A percentile compares a stretch with the other conserved stretches of the same genome.
Conservation (phyloP, 2,113 vertebrate genomes). For the Phalacrocorax aristotelis region DNA sequence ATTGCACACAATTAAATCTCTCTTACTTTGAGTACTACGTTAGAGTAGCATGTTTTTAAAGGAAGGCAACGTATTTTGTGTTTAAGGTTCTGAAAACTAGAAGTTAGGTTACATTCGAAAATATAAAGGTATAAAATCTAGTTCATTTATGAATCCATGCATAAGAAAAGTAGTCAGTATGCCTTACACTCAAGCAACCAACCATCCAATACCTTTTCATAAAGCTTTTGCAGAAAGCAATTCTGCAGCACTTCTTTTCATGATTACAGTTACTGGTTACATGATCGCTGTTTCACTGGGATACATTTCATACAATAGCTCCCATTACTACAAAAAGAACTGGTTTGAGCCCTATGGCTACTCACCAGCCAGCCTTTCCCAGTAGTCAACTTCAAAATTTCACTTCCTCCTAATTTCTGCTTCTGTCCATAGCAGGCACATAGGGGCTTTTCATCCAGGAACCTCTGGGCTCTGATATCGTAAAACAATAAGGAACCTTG, state of each 20-base stretch:
- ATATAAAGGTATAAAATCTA: neutral
- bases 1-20: neutral
- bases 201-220: neutral
- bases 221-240: neutral
- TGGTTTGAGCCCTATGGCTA: fast-evolving
- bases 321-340: neutral
- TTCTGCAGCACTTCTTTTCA: neutral
- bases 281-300: neutral
- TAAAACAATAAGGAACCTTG: constrained; percentile 96
- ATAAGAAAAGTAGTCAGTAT: neutral
- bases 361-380: constrained; percentile 98
- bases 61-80: neutral
- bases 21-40: neutral
- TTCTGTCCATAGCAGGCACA: constrained; percentile 72
- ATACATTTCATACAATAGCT: neutral
- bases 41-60: neutral
- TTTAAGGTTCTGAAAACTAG: neutral
- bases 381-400: constrained; percentile 90
- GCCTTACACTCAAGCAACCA: neutral
- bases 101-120: neutral
- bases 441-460: constrained; percentile 84
- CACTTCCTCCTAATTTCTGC: constrained; percentile 80
- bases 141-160: neutral
- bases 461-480: constrained; percentile 93
- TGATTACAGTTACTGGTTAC: neutral